These are phyloP conservation scores for Harpalus rufipes DNA, from an alignment of 2,888 invertebrate genomes.

Conservation along the genomic window DNA sequence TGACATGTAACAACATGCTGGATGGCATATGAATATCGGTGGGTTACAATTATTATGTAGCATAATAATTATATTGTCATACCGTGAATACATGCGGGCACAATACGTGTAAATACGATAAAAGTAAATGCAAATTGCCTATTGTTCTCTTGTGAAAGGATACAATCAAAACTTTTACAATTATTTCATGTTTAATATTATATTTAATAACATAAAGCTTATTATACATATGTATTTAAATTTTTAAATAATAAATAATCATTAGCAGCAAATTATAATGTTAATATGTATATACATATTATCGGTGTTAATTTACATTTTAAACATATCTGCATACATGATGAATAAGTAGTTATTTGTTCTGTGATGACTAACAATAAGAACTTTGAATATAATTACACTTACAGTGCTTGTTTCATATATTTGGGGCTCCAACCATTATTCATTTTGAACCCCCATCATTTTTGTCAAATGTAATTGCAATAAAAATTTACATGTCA, in stretches of 20 bases:
- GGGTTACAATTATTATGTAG: slow-evolving; percentile 4
- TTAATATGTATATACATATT: not conserved
- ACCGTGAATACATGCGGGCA: not conserved
- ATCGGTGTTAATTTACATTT: not conserved
- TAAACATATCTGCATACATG: not conserved
- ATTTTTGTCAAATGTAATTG: too few species aligned
- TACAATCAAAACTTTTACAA: not conserved
- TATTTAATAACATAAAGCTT: not conserved
- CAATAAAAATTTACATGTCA: too few species aligned
- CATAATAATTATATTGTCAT: slow-evolving; percentile 26
- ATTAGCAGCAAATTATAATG: not conserved
- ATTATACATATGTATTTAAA: not conserved
- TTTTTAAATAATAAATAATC: not conserved
- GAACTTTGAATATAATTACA: not conserved
- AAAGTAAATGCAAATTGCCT: not conserved
- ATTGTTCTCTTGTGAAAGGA: not conserved
- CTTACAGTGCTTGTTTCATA: not conserved
- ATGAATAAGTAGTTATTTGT: not conserved
- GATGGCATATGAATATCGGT: not conserved
- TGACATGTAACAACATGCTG: slow-evolving; percentile 12
- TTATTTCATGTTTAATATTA: not conserved
- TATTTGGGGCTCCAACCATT: too few species aligned
- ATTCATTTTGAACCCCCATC: too few species aligned
- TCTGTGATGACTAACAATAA: not conserved
- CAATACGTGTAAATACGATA: not conserved